Conservation (phyloP, 2,888 invertebrate species). For the Drosophila austrosaltans region DNA sequence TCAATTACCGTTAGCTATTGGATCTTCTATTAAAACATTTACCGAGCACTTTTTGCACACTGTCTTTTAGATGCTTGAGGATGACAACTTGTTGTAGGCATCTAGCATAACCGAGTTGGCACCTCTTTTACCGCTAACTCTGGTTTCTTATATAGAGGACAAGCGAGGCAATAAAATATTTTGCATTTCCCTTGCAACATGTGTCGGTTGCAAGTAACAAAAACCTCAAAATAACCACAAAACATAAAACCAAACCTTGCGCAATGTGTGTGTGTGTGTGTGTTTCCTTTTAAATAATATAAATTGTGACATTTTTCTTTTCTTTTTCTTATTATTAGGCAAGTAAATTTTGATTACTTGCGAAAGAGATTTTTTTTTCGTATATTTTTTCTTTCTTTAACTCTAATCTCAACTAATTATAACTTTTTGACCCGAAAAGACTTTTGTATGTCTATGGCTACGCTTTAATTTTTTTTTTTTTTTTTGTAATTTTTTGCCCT, state of each 20-base stretch:
- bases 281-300: neutral
- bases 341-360: neutral
- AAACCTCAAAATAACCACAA: neutral
- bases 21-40: no score
- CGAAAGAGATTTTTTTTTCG: neutral
- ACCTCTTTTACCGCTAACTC: neutral
- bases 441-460: slow-evolving; percentile 38
- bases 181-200: slow-evolving; percentile 6
- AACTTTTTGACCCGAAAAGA: slow-evolving; percentile 49
- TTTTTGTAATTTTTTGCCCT: neutral
- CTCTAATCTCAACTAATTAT: slow-evolving; percentile 58
- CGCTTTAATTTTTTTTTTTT: slow-evolving; percentile 30
- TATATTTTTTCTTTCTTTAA: neutral
- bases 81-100: slow-evolving; percentile 8
- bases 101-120: neutral
- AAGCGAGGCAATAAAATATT: slow-evolving; percentile 11
- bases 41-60: neutral
- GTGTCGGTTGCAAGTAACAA: neutral
- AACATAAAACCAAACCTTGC: neutral
- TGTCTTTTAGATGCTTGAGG: neutral
- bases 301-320: neutral
- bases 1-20: no score
- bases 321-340: neutral
- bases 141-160: no score
- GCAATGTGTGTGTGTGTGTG: neutral